These are phyloP conservation scores for Helicoverpa armigera DNA, from an alignment of 1,140 invertebrate genomes.

Conservation along the genomic window DNA sequence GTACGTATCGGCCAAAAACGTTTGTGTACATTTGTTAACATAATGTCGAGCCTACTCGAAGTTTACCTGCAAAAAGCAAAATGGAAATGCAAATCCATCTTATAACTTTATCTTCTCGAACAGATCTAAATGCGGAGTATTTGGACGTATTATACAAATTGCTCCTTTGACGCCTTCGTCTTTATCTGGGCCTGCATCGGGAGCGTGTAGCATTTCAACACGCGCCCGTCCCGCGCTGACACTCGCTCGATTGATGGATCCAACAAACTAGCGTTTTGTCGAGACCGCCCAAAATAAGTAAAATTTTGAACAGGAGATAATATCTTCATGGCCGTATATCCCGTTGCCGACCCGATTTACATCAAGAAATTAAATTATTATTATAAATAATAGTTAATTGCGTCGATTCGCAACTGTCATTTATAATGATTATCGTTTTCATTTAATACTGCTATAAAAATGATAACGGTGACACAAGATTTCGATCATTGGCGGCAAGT, in stretches of 20 bases:
- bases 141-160: conserved; percentile 72
- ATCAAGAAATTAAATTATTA: conserved; percentile 43
- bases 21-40: conserved; percentile 48
- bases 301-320: conserved; percentile 43
- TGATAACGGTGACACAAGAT: conserved; percentile 43
- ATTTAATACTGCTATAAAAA: conserved; percentile 48
- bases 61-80: conserved; percentile 20
- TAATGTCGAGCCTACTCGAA: conserved; percentile 39
- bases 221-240: conserved; percentile 49
- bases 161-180: conserved; percentile 71
- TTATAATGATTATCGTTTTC: conserved; percentile 28
- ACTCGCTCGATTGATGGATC: conserved; percentile 58
- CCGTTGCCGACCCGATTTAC: conserved; percentile 48
- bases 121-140: conserved; percentile 69
- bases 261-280: conserved; percentile 47
- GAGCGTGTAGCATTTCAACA: conserved; percentile 59
- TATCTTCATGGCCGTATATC: conserved; percentile 45
- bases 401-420: conserved; percentile 5
- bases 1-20: conserved; percentile 29
- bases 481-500: conserved; percentile 27
- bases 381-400: conserved; percentile 30
- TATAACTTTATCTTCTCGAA: conserved; percentile 58
- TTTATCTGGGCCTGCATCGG: conserved; percentile 63
- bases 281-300: conserved; percentile 51
- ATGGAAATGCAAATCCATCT: conserved; percentile 55